phyloP scores from a whole-genome alignment of 2,888 invertebrate species.

The Rhogogaster chlorosoma region DNA sequence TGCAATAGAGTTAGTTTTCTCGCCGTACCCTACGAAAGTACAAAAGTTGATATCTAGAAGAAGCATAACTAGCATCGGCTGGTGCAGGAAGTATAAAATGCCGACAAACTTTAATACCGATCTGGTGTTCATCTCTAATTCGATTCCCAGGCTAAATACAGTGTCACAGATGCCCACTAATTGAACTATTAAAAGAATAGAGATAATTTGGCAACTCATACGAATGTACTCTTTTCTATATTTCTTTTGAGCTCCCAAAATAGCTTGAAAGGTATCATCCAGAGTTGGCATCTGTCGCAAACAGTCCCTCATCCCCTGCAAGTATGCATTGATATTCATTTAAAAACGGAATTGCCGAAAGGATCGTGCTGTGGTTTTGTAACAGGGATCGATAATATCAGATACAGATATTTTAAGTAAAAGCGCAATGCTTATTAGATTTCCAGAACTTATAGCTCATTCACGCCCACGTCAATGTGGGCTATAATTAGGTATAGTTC shows the following conservation, averaged over 20 bases:
- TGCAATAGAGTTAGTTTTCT: not conserved
- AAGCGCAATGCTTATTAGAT: not conserved
- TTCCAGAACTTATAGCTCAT: no score
- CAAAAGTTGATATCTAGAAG: not conserved
- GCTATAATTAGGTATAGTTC: not conserved
- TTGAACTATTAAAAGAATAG: not conserved
- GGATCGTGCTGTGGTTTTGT: no score
- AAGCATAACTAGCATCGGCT: constrained; percentile 34
- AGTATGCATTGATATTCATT: not conserved
- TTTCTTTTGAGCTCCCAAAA: not conserved
- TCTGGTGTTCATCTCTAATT: constrained; percentile 27
- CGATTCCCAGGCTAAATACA: constrained; percentile 39
- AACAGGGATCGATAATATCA: no score
- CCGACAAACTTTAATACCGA: not conserved
- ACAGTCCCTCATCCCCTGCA: not conserved
- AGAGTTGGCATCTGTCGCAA: not conserved
- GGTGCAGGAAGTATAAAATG: not conserved
- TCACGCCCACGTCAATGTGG: no score
- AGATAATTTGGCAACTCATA: not conserved
- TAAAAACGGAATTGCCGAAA: no score
- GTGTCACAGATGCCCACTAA: not conserved
- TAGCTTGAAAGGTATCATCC: not conserved
- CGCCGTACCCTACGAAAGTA: not conserved
- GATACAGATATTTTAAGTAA: no score
- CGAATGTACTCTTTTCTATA: not conserved